Evolutionary conservation across 30 jellyfish, hydroid and myxozoan genomes (phyloP).

Genomic region (Morbakka virulenta): DNA sequence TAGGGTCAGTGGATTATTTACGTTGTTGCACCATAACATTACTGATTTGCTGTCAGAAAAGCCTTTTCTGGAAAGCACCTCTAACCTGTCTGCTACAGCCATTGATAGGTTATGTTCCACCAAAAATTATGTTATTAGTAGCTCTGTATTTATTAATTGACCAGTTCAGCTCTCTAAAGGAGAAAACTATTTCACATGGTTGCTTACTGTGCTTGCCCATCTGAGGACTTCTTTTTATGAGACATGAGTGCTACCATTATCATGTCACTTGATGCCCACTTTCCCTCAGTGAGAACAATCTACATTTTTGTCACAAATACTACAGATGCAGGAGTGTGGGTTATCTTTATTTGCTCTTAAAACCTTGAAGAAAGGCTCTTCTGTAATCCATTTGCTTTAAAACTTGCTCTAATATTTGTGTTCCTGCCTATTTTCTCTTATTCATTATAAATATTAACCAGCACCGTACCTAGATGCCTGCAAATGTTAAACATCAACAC

Average conservation of each 20-base stretch:
- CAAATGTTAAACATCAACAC: too few species aligned
- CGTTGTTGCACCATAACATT: too few species aligned
- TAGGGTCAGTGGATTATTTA: neutral
- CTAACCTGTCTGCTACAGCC: neutral
- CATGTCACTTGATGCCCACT: neutral
- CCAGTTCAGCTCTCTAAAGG: neutral
- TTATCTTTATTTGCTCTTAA: neutral
- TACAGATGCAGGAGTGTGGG: too few species aligned
- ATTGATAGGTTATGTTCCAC: neutral
- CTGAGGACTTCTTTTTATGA: neutral
- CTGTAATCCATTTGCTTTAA: neutral
- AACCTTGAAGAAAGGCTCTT: neutral
- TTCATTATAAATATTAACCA: too few species aligned
- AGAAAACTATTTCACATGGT: neutral
- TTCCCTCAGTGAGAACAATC: neutral
- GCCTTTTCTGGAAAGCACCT: neutral
- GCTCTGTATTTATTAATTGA: neutral
- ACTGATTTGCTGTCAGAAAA: neutral
- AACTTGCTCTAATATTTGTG: neutral
- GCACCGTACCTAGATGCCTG: too few species aligned
- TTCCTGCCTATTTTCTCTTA: too few species aligned
- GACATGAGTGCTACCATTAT: neutral
- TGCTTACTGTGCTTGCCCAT: neutral
- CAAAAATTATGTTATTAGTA: neutral
- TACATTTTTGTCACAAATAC: neutral